Evolutionary conservation across 2,888 invertebrate genomes (phyloP), one percentile per base, ranked within the genome.

Genomic region (Drosophila setosimentum): DNA sequence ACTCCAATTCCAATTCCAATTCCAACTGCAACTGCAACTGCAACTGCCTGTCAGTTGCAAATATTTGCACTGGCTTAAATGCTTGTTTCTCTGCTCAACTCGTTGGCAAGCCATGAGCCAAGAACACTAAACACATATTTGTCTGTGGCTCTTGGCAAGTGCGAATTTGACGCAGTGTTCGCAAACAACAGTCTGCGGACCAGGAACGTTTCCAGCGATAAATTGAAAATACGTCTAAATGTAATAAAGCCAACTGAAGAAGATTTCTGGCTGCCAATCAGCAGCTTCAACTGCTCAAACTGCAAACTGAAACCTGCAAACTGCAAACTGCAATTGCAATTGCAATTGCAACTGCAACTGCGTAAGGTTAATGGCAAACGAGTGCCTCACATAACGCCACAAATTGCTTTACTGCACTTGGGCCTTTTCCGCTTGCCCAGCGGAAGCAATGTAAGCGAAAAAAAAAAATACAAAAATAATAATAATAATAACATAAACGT

Each of bases 361-460:
- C 29, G 42, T 21, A 16, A 79, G 91, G 92, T 91, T 91, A 91
- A 91, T 91, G 85, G 87, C 83, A 91, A 88, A 79, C 87, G 77
- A 91, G 91, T 91, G 91, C 91, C 88, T 86, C 90, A 87, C 87
- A 91, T 88, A 83, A 82, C 83, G 79, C 81, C 83, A 83, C 83
- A 87, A 85, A 85, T 87, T 85, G 88, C 86, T 78, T 82, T 70
- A 71, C 65, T 82, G 64, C 68, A 58, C 42, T 29, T 37, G 27
- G 27, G 13, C n/a, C 55, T 55, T 27, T 55, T 55, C 57, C 57
- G 42, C 21, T 55, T n/a, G n/a, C 16, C 21, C n/a, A n/a, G 55
- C 71, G 68, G 74, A 68, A 72, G 69, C 68, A 60, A 69, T 32
- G 62, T 42, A 50, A 78, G 57, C n/a, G 51, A 21, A 33, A 5